Base-by-base conservation (phyloP, 2,113 vertebrate species). In the Rhizomys pruinosus region DNA sequence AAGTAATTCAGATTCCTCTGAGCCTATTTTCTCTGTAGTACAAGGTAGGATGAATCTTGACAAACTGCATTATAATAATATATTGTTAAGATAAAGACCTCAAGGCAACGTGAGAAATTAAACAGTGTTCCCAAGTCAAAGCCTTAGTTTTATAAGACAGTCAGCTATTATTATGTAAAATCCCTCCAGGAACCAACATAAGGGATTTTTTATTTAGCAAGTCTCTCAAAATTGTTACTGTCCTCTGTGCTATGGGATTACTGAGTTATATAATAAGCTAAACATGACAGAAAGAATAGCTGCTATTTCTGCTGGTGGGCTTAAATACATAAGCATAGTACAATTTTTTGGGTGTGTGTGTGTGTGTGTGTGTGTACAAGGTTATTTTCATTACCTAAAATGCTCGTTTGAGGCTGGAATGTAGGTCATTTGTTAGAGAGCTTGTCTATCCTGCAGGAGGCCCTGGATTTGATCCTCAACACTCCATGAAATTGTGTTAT, bases 171-270 rank as follows among this genome's bases (percentile, higher is more conserved):
- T 87, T 91, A 68, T 37, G n/a, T 84, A 92, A 96, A 96, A 96
- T 89, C n/a, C n/a, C 87, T 90, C 84, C n/a, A 92, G 71, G 91
- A 87, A 66, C 39, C 71, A 92, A 72, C n/a, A 55, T 59, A 92
- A 86, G 74, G 76, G 44, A 88, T 80, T 92, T 94, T n/a, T 96
- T 92, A 91, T 66, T 89, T 87, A 96, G 94, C 84, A 94, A 94
- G 22, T 91, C 61, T 92, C 80, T 87, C 80, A 84, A 84, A 89
- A 77, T 73, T 55, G 29, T 90, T 95, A 73, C 92, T 71, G 76
- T 89, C 72, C 11, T 92, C 76, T 80, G 84, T 91, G 79, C 68
- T 63, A 71, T 87, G 59, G n/a, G 39, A 87, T 87, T 87, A 64
- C 63, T 76, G 61, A 90, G 19, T 90, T 95, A 90, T 10, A 37